Percentiles rank a stretch among this genome's conserved stretches.
These are phyloP conservation scores for Papilio demoleus DNA, from an alignment of 2,888 invertebrate genomes.

Conservation along the genomic window DNA sequence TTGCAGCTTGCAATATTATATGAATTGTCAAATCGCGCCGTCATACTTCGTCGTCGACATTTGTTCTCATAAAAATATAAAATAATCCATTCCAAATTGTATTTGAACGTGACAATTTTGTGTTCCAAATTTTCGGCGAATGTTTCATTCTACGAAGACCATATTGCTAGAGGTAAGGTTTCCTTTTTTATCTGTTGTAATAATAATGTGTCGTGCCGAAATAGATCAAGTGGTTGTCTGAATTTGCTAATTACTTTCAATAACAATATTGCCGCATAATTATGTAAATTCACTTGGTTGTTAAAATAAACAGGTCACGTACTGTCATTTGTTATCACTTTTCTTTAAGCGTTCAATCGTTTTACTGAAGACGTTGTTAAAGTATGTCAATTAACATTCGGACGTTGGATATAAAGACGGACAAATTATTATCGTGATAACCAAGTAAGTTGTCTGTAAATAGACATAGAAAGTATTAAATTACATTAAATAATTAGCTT, in stretches of 20 bases:
- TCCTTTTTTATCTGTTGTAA: slow-evolving; percentile 43
- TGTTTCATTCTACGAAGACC: neutral
- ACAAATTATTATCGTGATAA: slow-evolving; percentile 23
- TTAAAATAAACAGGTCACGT: neutral
- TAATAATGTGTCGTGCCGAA: slow-evolving; percentile 54
- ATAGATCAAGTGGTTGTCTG: slow-evolving; percentile 62
- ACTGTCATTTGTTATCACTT: neutral
- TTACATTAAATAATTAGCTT: neutral
- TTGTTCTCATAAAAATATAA: slow-evolving; percentile 52
- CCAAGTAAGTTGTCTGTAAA: neutral
- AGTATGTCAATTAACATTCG: slow-evolving; percentile 6
- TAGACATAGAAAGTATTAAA: neutral
- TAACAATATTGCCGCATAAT: slow-evolving; percentile 35
- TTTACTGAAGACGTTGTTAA: neutral
- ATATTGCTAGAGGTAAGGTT: slow-evolving; percentile 21
- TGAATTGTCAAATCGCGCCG: slow-evolving; percentile 32
- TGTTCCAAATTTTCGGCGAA: slow-evolving; percentile 44
- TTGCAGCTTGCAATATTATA: neutral
- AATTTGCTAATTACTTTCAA: slow-evolving; percentile 50
- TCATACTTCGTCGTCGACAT: slow-evolving; percentile 45
- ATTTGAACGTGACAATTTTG: slow-evolving; percentile 52
- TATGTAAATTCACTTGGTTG: neutral
- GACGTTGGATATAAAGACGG: neutral
- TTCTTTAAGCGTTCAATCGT: neutral
- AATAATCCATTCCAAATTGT: slow-evolving; percentile 49